Conservation (phyloP, 2,797 vertebrate species). For the Podargus strigoides region DNA sequence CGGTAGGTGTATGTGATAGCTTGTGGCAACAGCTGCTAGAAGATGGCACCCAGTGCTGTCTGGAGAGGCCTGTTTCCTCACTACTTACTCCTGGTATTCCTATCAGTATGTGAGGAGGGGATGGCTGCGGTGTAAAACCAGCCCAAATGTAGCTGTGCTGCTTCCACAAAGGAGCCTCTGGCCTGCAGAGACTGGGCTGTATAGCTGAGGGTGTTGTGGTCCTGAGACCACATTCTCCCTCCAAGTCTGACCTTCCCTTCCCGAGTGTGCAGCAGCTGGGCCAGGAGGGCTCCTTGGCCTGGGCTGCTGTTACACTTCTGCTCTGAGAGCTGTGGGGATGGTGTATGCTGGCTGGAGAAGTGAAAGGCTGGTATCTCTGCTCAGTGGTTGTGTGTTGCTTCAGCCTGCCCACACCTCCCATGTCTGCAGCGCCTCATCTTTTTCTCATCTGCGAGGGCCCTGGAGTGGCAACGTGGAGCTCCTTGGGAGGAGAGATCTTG, state of each 20-base stretch:
- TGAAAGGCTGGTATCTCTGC: neutral
- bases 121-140: neutral
- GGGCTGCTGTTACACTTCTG: neutral
- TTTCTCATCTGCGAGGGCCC: neutral
- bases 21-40: neutral
- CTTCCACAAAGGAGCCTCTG: neutral
- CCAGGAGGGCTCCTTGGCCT: neutral
- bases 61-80: neutral
- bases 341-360: neutral
- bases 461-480: neutral
- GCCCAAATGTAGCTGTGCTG: neutral
- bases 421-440: neutral
- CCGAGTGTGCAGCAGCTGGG: accelerated
- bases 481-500: neutral
- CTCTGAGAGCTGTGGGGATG: neutral
- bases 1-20: neutral
- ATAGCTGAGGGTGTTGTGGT: neutral
- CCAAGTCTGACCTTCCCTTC: neutral
- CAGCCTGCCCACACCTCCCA: neutral
- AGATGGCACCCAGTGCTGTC: neutral
- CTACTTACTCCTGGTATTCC: neutral
- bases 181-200: neutral
- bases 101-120: accelerated
- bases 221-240: accelerated
- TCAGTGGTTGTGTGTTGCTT: neutral